Evolutionary conservation across 2,113 vertebrate species (phyloP), one percentile per base, ranked within the genome.

Genomic region (Eleginops maclovinus): DNA sequence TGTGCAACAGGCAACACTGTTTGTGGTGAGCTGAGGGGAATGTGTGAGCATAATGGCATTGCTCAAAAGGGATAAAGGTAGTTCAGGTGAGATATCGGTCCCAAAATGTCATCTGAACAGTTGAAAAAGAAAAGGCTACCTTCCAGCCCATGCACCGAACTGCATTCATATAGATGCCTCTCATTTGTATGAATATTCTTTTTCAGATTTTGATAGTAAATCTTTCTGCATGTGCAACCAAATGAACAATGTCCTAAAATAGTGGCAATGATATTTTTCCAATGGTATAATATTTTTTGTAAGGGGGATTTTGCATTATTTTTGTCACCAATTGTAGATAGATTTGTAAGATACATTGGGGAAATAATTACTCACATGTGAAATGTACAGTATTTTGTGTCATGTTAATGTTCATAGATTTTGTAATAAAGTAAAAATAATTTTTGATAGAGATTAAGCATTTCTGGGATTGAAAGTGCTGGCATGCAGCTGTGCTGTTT

Each of bases 361-460:
- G 61, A 58, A 74, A 72, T 71, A 81, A 82, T 85, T 72, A 70
- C 85, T 77, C 79, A 89, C 80, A 72, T 90, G 89, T 92, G 86
- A 92, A 91, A 83, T 94, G 93, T 94, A 94, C 89, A 93, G 93
- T 93, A 93, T 94, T 93, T 93, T 94, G 86, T 92, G 84, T 88
- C 74, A 64, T 71, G 51, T 53, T 77, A 24, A 28, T 60, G 75
- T 93, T 92, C 91, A 81, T 89, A 86, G 73, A 55, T 91, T 94
- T 94, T 93, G 43, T 92, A 88, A 85, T 86, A 83, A 84, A 72
- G 19, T n/a, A 11, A 49, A 72, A 55, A 2, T 24, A 41, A 77
- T 80, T 81, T 82, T 59, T 21, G 60, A 63, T 60, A 44, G n/a
- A 67, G 72, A 64, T 21, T 4, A 77, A 28, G 40, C 9, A 3